A percentile compares a stretch with the other conserved stretches of the same genome.
These are phyloP conservation scores for Bufotes viridis DNA, from an alignment of 2,797 vertebrate species.

Conservation along the genomic window DNA sequence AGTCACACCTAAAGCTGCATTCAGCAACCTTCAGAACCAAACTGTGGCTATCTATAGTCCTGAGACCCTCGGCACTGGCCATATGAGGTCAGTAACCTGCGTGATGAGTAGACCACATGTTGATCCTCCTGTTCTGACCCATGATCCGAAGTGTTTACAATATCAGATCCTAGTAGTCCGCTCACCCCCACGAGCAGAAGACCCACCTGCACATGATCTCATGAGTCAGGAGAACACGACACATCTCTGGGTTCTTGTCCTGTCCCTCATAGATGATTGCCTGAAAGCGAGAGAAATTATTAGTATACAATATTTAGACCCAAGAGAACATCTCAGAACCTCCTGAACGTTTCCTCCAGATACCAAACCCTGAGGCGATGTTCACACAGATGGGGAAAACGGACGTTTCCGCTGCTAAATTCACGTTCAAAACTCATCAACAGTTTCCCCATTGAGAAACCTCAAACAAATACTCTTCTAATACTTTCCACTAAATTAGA, in stretches of 20 bases:
- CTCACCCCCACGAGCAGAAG: too few species aligned
- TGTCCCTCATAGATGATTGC: conserved; percentile 91
- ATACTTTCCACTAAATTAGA: too few species aligned
- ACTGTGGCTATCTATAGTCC: background rate
- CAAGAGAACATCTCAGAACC: background rate
- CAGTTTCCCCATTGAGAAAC: too few species aligned
- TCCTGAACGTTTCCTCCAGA: background rate
- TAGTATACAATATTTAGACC: background rate
- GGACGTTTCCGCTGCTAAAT: too few species aligned
- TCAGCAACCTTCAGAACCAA: background rate
- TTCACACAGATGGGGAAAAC: too few species aligned
- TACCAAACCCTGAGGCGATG: too few species aligned
- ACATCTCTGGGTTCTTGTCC: conserved; percentile 95
- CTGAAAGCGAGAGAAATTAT: conserved; percentile 67
- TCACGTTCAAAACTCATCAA: too few species aligned
- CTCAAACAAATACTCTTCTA: too few species aligned
- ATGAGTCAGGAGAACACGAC: conserved; percentile 89
- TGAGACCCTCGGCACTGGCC: background rate
- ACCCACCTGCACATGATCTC: conserved; percentile 96
- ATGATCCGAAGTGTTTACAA: too few species aligned
- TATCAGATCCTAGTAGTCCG: too few species aligned
- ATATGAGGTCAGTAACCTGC: background rate
- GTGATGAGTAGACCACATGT: background rate
- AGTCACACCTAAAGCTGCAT: conserved; percentile 3
- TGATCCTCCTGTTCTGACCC: too few species aligned